Percentiles rank a stretch among this genome's conserved stretches.
Conservation (phyloP, 2,797 vertebrate species). For the Acipenser transmontanus region DNA sequence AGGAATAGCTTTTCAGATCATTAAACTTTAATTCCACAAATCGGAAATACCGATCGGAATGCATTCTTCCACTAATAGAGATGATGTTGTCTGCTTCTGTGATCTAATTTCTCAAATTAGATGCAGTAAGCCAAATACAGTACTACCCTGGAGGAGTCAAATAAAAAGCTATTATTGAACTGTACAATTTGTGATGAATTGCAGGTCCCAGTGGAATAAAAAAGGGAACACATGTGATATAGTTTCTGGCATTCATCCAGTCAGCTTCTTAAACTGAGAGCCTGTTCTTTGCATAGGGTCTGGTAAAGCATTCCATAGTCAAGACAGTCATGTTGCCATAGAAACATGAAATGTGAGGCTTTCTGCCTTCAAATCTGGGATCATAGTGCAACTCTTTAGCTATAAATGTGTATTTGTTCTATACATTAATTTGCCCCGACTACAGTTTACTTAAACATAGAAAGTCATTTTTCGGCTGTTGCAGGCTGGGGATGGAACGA, state of each 20-base stretch:
- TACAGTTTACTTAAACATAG: too few species aligned
- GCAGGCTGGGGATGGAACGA: too few species aligned
- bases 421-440: too few species aligned
- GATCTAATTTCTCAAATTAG: conserved; percentile 38
- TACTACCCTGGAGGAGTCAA: conserved; percentile 29
- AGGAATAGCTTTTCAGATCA: neutral
- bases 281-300: conserved; percentile 45
- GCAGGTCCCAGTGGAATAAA: conserved; percentile 41
- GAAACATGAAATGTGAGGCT: conserved; percentile 17
- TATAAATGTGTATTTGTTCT: too few species aligned
- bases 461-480: too few species aligned
- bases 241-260: conserved; percentile 41
- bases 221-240: conserved; percentile 28
- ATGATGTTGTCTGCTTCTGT: conserved; percentile 9
- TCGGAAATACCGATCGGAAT: neutral
- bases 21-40: neutral
- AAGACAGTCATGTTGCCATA: conserved; percentile 10
- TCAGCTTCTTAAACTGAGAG: conserved; percentile 41
- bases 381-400: neutral
- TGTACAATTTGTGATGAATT: conserved; percentile 43
- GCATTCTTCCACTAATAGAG: conserved; percentile 2
- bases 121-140: conserved; percentile 35
- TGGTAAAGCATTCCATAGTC: conserved; percentile 15
- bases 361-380: neutral
- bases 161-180: conserved; percentile 43